phyloP scores from a whole-genome alignment of 2,797 vertebrate species.

The Eulemur albifrons region DNA sequence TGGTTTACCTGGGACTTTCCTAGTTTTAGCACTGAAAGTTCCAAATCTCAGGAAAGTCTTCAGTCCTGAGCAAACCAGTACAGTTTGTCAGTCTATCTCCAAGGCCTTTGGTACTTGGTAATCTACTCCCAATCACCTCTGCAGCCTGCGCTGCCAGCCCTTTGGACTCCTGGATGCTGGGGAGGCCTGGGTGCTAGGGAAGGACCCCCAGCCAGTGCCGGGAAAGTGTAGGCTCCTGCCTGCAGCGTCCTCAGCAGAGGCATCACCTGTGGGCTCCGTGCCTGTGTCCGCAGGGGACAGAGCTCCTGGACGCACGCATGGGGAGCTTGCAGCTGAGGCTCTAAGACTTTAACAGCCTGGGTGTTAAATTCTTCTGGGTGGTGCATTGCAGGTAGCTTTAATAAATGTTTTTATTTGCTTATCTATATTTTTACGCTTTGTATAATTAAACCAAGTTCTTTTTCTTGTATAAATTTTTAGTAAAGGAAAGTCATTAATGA shows the following conservation, averaged over 20 bases:
- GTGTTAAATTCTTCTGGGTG: not conserved
- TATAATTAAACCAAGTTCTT: not conserved
- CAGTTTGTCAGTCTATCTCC: not conserved
- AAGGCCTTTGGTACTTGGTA: not conserved
- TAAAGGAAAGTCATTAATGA: constrained; percentile 21
- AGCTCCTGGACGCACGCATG: not conserved
- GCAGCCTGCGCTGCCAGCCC: not conserved
- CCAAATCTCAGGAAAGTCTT: not conserved
- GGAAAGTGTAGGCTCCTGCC: not conserved
- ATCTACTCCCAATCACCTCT: not conserved
- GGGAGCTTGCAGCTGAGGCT: not conserved
- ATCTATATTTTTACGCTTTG: constrained; percentile 39
- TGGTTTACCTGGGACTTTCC: not conserved
- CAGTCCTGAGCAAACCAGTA: not conserved
- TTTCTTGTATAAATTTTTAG: constrained; percentile 28
- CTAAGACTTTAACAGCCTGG: not conserved
- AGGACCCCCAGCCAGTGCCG: not conserved
- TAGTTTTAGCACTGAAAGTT: not conserved
- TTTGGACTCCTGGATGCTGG: constrained; percentile 32
- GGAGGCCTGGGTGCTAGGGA: not conserved
- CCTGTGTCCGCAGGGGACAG: not conserved
- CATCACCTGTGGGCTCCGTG: not conserved
- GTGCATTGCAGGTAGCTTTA: not conserved
- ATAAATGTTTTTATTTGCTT: constrained; percentile 38
- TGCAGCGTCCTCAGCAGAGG: not conserved